A percentile compares a stretch with the other conserved stretches of the same genome.
phyloP scores from a whole-genome alignment of 2,797 vertebrate species.

The Fratercula arctica region DNA sequence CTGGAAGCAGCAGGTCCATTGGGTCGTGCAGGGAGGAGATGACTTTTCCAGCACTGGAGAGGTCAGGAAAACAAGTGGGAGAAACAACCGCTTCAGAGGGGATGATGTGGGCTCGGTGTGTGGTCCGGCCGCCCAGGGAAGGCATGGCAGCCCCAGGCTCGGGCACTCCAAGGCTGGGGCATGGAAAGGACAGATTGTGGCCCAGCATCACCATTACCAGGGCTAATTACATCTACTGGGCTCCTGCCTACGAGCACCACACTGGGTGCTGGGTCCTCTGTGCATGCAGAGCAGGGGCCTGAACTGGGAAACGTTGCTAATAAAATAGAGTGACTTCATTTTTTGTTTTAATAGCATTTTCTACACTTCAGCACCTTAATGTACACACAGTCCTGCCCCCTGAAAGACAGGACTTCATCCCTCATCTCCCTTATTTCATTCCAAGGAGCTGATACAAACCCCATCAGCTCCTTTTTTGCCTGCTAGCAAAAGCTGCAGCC shows the following conservation, averaged over 20 bases:
- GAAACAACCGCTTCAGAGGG: rapidly evolving
- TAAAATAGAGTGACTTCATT: neutral
- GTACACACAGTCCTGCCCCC: too few relatives aligned
- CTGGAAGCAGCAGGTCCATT: rapidly evolving
- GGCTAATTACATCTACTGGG: neutral
- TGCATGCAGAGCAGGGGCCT: neutral
- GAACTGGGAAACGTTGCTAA: rapidly evolving
- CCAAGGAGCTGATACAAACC: rapidly evolving
- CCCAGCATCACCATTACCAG: neutral
- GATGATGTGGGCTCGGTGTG: neutral
- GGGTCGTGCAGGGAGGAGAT: neutral
- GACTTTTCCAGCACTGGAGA: neutral
- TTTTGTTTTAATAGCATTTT: neutral
- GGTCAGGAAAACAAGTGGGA: neutral
- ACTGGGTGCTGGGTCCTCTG: neutral
- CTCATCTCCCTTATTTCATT: neutral
- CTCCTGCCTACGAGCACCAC: neutral
- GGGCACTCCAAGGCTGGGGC: neutral
- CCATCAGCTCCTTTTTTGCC: neutral
- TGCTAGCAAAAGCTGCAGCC: neutral
- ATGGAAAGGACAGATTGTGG: neutral
- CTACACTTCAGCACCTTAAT: neutral
- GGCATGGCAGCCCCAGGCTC: rapidly evolving
- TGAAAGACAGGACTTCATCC: neutral
- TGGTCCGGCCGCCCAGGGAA: neutral